Evolutionary conservation across 2,113 vertebrate genomes (phyloP), one percentile per base, ranked within the genome.

Genomic region (Panthera uncia): DNA sequence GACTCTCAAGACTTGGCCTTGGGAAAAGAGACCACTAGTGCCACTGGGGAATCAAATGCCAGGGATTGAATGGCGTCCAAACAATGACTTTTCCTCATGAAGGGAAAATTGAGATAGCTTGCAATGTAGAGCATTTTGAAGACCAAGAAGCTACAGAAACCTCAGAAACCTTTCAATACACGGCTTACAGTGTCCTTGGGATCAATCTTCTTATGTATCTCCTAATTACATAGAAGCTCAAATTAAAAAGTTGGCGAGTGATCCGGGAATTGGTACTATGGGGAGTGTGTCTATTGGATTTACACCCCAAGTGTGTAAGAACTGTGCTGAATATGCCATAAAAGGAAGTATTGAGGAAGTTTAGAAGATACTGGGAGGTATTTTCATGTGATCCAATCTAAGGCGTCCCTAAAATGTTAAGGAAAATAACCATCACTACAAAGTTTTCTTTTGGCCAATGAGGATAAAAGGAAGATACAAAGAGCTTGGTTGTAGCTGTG

Each of bases 221-320:
- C 98, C 98, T 41, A 97, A 97, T 1, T 97, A 98, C 48, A 98
- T 99, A 94, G 98, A 99, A 7, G 29, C 86, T 1, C 96, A 87
- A 61, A 98, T 99, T 23, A 95, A 98, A 33, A 98, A 99, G 93
- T 52, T 99, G 96, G 98, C 98, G 3, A 76, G 6, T 15, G 52
- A 80, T 73, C 63, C 38, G 55, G 98, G 98, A 68, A 98, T 99
- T 57, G 89, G 27, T 63, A 97, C 92, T 0, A 95, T 95, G 98
- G 98, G 98, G n/a, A 98, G 98, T 1, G 98, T 98, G 0, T 93
- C 99, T 76, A 98, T 98, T 98, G 99, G 99, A 85, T 99, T 99
- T 82, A 98, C 97, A 31, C 99, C 98, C 14, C 87, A 79, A 2
- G 98, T 99, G 95, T 99, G 99, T 96, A 98, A 98, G 97, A 93